Conservation (phyloP, 2,888 invertebrate genomes). For the Panopea generosa region DNA sequence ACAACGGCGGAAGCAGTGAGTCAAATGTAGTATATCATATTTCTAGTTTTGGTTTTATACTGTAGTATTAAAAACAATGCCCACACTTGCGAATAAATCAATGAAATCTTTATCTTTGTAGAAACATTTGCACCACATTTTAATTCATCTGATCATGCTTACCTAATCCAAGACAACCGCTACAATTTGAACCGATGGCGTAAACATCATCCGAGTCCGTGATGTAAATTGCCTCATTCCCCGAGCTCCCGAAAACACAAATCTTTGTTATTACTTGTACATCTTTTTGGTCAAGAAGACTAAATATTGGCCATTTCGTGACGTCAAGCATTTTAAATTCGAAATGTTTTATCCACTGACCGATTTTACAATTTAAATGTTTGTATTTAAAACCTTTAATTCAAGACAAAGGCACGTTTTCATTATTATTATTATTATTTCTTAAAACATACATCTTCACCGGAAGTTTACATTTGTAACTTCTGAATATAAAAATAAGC, state of each 20-base stretch:
- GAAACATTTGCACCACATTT: background rate
- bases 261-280: conserved; percentile 86
- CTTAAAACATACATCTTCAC: background rate
- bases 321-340: conserved; percentile 67
- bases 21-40: too few relatives aligned
- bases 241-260: conserved; percentile 88
- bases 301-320: conserved; percentile 88
- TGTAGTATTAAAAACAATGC: too few relatives aligned
- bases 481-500: too few relatives aligned
- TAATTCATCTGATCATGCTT: conserved; percentile 1
- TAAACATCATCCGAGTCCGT: conserved; percentile 87
- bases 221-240: conserved; percentile 88
- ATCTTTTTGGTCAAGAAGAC: conserved; percentile 87
- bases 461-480: conserved; percentile 13
- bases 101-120: background rate
- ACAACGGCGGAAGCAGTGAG: too few relatives aligned
- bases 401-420: too few relatives aligned
- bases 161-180: conserved; percentile 87
- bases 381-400: too few relatives aligned
- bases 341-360: background rate
- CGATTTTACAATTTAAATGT: too few relatives aligned
- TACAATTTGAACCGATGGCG: conserved; percentile 87
- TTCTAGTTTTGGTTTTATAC: too few relatives aligned
- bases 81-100: too few relatives aligned
- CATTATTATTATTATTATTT: background rate